Percentiles rank a stretch among this genome's conserved stretches.
Evolutionary conservation across 2,888 invertebrate species (phyloP).

Genomic region (Trichopria drosophilae): DNA sequence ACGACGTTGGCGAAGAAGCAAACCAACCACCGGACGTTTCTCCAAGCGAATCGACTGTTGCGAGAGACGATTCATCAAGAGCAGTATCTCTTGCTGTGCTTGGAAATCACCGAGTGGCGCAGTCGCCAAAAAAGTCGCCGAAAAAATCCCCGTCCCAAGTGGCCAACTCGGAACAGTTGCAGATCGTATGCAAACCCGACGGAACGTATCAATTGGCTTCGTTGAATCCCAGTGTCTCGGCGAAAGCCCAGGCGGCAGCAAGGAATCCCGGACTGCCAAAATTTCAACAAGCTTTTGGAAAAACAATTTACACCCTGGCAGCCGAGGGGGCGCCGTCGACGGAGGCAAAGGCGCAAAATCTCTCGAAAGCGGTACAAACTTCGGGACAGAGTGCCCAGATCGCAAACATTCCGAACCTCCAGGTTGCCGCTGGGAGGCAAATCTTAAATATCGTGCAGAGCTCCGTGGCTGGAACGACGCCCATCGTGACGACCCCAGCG

Average conservation of each 20-base stretch:
- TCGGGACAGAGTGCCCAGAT: conserved; percentile 48
- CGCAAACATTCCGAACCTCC: conserved; percentile 49
- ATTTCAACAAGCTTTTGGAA: conserved; percentile 79
- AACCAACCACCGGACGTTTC: conserved; percentile 52
- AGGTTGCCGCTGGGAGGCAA: conserved; percentile 46
- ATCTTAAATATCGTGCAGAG: conserved; percentile 54
- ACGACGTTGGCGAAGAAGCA: conserved; percentile 54
- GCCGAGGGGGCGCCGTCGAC: conserved; percentile 42
- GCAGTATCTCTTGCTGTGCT: conserved; percentile 42
- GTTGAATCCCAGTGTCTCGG: conserved; percentile 23
- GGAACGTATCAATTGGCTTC: conserved; percentile 50
- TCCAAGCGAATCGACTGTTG: conserved; percentile 31
- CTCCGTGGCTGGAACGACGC: conserved; percentile 40
- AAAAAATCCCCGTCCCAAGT: conserved; percentile 32
- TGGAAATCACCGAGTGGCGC: conserved; percentile 37
- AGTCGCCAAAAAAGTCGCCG: conserved; percentile 52
- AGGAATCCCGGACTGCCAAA: conserved; percentile 65
- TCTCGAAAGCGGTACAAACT: conserved; percentile 58
- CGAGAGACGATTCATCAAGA: conserved; percentile 39
- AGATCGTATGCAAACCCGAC: conserved; percentile 51
- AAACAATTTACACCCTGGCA: conserved; percentile 63
- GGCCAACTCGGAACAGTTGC: conserved; percentile 47
- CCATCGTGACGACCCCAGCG: conserved; percentile 37
- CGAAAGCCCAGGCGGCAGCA: conserved; percentile 35
- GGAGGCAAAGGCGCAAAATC: conserved; percentile 45